Evolutionary conservation across 2,113 vertebrate genomes (phyloP).

Genomic region (Ictalurus furcatus): DNA sequence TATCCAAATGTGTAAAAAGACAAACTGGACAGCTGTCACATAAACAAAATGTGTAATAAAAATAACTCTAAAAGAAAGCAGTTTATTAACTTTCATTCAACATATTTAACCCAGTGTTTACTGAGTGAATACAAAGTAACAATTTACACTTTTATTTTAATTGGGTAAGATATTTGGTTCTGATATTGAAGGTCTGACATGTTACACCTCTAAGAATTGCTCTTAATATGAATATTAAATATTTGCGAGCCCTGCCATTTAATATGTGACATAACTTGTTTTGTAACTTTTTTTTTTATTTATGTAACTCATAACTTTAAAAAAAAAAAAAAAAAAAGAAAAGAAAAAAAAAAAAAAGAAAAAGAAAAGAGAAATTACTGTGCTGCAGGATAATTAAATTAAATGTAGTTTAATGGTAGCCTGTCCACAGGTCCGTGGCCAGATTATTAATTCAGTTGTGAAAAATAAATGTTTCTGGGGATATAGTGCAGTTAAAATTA

Average conservation of each 20-base stretch:
- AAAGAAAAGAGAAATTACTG: background rate
- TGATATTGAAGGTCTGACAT: background rate
- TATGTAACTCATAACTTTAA: too few relatives aligned
- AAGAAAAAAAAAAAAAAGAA: background rate
- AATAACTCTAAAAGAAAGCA: background rate
- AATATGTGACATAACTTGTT: background rate
- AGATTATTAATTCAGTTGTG: background rate
- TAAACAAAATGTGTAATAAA: background rate
- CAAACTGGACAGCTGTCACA: background rate
- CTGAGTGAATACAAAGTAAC: background rate
- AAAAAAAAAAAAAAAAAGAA: background rate
- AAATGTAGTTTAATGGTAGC: too few relatives aligned
- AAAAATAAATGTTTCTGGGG: background rate
- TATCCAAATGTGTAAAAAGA: background rate
- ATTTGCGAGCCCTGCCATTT: background rate
- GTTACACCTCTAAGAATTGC: background rate
- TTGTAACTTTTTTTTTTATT: too few relatives aligned
- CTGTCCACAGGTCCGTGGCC: too few relatives aligned
- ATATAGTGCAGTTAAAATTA: background rate
- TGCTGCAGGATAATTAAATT: background rate
- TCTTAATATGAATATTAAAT: background rate
- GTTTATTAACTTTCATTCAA: background rate
- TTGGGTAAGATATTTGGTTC: background rate
- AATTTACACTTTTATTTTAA: background rate
- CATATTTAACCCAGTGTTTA: background rate